Percentiles rank a stretch among this genome's conserved stretches.
Evolutionary conservation across 2,113 vertebrate species (phyloP).

Genomic region (Promerops cafer): DNA sequence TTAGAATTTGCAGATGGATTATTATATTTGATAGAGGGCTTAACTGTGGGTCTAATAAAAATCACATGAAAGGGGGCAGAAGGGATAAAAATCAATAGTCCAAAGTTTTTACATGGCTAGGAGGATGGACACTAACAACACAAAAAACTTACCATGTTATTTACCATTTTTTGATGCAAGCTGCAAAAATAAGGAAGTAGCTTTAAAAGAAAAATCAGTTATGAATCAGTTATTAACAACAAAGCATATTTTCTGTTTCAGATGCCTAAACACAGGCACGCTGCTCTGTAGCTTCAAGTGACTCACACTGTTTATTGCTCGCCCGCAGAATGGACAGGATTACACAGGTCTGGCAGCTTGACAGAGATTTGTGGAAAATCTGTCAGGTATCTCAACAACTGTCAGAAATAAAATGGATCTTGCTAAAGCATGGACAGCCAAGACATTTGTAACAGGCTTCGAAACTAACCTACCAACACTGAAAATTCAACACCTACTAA

Average conservation of each 20-base stretch:
- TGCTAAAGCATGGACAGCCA: background rate
- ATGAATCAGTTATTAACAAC: background rate
- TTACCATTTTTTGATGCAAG: background rate
- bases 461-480: background rate
- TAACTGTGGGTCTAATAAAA: background rate
- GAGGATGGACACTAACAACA: background rate
- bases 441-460: background rate
- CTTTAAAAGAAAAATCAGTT: background rate
- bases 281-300: background rate
- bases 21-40: background rate
- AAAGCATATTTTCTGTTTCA: background rate
- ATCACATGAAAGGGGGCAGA: background rate
- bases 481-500: background rate
- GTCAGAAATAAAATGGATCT: background rate
- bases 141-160: background rate
- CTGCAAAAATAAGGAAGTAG: background rate
- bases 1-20: slow-evolving; percentile 13
- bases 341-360: background rate
- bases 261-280: background rate
- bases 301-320: background rate
- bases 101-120: background rate
- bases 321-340: background rate
- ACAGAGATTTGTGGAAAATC: background rate
- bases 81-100: background rate
- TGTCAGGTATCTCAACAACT: background rate